A percentile compares a stretch with the other conserved stretches of the same genome.
These are phyloP conservation scores for Phoenicopterus ruber DNA, from an alignment of 2,113 vertebrate species.

Conservation along the genomic window DNA sequence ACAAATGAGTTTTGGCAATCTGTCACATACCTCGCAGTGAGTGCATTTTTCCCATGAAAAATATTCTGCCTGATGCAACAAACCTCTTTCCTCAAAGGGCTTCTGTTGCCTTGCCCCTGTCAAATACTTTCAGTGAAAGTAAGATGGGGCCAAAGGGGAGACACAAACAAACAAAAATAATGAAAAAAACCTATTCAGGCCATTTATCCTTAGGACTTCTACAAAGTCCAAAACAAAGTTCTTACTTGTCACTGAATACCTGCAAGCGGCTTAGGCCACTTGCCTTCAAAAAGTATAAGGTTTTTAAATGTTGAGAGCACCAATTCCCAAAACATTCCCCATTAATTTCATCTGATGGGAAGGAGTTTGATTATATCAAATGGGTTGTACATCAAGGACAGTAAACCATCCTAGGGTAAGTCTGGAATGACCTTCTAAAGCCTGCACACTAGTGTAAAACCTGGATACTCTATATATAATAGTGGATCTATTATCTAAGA, in stretches of 20 bases:
- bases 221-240: background rate
- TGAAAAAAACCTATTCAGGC: background rate
- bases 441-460: background rate
- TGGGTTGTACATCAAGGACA: background rate
- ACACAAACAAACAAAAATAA: background rate
- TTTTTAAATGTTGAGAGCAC: background rate
- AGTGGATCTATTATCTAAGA: background rate
- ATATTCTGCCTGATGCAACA: background rate
- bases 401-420: background rate
- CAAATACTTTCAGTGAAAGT: background rate
- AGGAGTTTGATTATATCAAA: background rate
- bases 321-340: background rate
- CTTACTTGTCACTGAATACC: background rate
- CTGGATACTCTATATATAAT: background rate
- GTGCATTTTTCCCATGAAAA: constrained; percentile 8
- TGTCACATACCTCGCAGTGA: background rate
- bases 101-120: constrained; percentile 3
- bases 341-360: background rate
- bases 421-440: background rate
- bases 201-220: background rate
- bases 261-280: background rate
- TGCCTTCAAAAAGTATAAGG: background rate
- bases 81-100: background rate
- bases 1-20: background rate
- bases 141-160: background rate